phyloP scores from a whole-genome alignment of 2,797 vertebrate genomes.

The Uromys caudimaculatus region DNA sequence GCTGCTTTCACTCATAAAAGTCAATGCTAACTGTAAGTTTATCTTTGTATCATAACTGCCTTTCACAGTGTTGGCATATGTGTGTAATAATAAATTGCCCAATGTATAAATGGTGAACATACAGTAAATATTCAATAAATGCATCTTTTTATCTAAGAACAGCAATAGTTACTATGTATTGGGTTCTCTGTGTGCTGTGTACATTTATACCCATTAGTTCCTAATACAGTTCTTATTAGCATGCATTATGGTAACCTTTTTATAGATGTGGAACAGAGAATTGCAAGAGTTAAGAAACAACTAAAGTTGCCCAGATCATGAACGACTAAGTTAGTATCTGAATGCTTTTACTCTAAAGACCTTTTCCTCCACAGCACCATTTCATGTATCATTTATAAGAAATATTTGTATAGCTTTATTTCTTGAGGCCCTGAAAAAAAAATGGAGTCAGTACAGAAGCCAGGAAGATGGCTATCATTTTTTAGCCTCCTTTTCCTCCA shows the following conservation, averaged over 20 bases:
- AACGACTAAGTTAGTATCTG: not conserved
- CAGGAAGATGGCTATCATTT: not conserved
- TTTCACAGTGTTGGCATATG: not conserved
- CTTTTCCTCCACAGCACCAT: not conserved
- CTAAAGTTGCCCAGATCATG: not conserved
- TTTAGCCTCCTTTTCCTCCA: not conserved
- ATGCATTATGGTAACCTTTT: not conserved
- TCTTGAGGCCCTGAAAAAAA: not conserved
- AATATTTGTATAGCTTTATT: not conserved
- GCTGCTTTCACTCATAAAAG: not conserved
- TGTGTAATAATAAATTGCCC: not conserved
- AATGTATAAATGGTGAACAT: not conserved
- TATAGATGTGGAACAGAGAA: not conserved
- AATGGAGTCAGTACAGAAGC: not conserved
- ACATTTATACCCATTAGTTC: not conserved
- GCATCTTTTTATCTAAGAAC: not conserved
- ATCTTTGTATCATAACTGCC: not conserved
- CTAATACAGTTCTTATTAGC: not conserved
- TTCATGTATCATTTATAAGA: not conserved
- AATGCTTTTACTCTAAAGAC: not conserved
- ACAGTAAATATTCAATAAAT: not conserved
- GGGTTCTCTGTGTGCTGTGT: not conserved
- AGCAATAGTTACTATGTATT: not conserved
- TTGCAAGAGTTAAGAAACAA: constrained; percentile 11
- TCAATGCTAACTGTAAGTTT: not conserved